Percentiles rank a stretch among this genome's conserved stretches.
Conservation (phyloP, 1,140 invertebrate genomes). For the Psix sp. region DNA sequence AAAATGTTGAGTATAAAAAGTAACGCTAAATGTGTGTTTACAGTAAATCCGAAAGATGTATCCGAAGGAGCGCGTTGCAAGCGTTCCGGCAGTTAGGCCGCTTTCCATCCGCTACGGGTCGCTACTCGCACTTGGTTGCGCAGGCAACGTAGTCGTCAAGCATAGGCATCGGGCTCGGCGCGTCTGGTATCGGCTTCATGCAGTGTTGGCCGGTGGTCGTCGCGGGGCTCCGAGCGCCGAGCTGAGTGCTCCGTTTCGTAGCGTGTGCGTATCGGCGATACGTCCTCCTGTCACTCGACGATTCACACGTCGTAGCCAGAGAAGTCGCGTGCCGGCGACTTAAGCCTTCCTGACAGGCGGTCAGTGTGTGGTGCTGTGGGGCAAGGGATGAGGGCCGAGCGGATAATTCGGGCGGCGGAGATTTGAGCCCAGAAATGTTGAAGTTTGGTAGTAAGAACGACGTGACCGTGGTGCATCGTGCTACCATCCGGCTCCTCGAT, state of each 20-base stretch:
- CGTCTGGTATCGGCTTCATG: slow-evolving; percentile 7
- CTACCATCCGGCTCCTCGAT: slow-evolving; percentile 94
- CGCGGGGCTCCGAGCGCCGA: slow-evolving; percentile 12
- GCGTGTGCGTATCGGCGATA: slow-evolving; percentile 24
- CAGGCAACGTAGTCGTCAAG: slow-evolving; percentile 27
- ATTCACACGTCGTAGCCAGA: slow-evolving; percentile 21
- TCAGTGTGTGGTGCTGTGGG: slow-evolving; percentile 68
- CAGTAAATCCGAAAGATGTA: too few species aligned
- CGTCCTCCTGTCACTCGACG: slow-evolving; percentile 16
- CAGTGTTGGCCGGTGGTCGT: slow-evolving; percentile 32
- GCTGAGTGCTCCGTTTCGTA: not conserved
- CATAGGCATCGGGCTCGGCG: slow-evolving; percentile 2
- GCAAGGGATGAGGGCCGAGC: slow-evolving; percentile 67
- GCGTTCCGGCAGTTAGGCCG: not conserved
- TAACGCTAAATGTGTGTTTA: not conserved
- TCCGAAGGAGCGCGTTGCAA: too few species aligned
- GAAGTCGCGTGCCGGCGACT: slow-evolving; percentile 32
- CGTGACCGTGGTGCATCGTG: slow-evolving; percentile 92
- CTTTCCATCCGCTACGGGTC: slow-evolving; percentile 31
- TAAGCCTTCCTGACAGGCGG: slow-evolving; percentile 20
- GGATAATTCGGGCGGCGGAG: slow-evolving; percentile 65
- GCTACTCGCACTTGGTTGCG: slow-evolving; percentile 32
- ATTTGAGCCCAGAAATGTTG: slow-evolving; percentile 79
- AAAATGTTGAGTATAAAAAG: not conserved
- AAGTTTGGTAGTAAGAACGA: slow-evolving; percentile 89